These are phyloP conservation scores for Melanotaenia parkinsoni DNA, from an alignment of 2,797 vertebrate genomes.

Conservation along the genomic window DNA sequence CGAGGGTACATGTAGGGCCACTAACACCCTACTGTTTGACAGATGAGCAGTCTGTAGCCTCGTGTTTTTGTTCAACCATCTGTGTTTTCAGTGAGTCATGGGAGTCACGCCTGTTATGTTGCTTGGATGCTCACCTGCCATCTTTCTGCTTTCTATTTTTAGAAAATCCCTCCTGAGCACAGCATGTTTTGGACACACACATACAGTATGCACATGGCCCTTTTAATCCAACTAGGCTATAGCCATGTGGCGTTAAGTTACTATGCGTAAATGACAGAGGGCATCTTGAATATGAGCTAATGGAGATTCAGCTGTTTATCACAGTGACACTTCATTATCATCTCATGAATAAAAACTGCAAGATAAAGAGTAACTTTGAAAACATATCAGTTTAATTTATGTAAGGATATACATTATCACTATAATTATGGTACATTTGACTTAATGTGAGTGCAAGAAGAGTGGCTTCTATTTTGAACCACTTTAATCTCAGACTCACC, in stretches of 20 bases:
- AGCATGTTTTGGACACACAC: slow-evolving; percentile 22
- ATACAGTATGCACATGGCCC: slow-evolving; percentile 16
- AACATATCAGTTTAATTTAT: background rate
- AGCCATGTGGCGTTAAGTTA: slow-evolving; percentile 17
- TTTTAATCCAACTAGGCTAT: slow-evolving; percentile 43
- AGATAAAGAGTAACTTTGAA: background rate
- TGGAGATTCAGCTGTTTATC: slow-evolving; percentile 25
- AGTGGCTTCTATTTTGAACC: background rate
- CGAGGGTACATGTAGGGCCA: slow-evolving; percentile 29
- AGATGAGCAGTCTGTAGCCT: slow-evolving; percentile 51
- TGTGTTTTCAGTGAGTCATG: slow-evolving; percentile 66
- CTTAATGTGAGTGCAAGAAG: background rate
- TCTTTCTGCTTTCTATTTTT: slow-evolving; percentile 63
- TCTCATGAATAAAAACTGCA: slow-evolving; percentile 4
- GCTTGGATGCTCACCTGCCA: slow-evolving; percentile 42
- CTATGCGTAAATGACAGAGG: slow-evolving; percentile 1
- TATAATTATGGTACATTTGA: background rate
- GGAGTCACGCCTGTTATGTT: slow-evolving; percentile 38
- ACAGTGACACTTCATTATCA: slow-evolving; percentile 3
- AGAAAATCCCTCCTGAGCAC: slow-evolving; percentile 39
- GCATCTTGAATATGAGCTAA: slow-evolving; percentile 8
- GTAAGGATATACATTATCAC: background rate
- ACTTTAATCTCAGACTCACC: background rate
- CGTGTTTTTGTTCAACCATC: slow-evolving; percentile 52
- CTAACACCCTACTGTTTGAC: slow-evolving; percentile 41